These are phyloP conservation scores for Hydrolagus colliei DNA, from an alignment of 2,797 vertebrate species.

Conservation along the genomic window DNA sequence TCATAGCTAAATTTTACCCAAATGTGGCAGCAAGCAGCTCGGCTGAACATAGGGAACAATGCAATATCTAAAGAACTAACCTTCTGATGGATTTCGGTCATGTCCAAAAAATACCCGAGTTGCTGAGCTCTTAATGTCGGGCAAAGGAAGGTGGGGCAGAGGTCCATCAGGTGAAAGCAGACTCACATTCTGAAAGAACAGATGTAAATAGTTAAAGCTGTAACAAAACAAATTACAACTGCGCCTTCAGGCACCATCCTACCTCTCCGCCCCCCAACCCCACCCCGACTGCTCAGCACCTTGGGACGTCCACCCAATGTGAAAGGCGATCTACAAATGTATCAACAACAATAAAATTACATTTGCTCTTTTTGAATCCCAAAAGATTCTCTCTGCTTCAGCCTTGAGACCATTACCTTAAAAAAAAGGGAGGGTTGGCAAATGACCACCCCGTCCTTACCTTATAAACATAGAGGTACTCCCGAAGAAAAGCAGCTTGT, in stretches of 20 bases:
- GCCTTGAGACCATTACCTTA: neutral
- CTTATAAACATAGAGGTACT: constrained; percentile 95
- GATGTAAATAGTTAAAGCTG: no score
- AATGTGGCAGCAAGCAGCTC: no score
- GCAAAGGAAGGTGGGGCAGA: constrained; percentile 83
- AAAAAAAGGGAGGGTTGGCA: neutral
- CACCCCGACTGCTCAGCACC: no score
- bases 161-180: constrained; percentile 58
- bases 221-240: no score
- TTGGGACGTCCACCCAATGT: no score
- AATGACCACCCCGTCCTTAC: constrained; percentile 45
- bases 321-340: constrained; percentile 21
- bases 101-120: constrained; percentile 92
- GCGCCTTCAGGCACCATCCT: no score
- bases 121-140: constrained; percentile 78
- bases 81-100: constrained; percentile 82
- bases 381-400: neutral
- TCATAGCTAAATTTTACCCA: no score
- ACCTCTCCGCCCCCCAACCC: no score
- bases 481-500: constrained; percentile 86
- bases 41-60: neutral
- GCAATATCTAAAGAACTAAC: constrained; percentile 50
- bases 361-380: neutral
- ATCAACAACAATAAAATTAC: constrained; percentile 33
- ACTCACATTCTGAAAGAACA: constrained; percentile 62